Evolutionary conservation across 2,888 invertebrate species (phyloP).

Genomic region (Drosophila atroscutellata): DNA sequence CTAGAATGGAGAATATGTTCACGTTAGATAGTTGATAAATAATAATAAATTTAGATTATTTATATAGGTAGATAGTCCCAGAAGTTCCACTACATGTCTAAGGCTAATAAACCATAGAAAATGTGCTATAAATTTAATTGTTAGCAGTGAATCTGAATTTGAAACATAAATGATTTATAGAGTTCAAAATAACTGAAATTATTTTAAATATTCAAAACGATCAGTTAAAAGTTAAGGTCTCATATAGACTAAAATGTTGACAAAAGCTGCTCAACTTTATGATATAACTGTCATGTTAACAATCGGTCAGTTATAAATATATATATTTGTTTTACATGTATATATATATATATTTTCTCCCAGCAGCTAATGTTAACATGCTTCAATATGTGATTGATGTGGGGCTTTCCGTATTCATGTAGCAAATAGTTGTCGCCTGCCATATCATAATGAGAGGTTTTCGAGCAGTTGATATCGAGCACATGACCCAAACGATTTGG

Average conservation of each 20-base stretch:
- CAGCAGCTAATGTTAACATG: conserved; percentile 41
- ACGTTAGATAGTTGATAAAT: not conserved
- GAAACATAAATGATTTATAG: not conserved
- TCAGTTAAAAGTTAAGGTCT: too few species aligned
- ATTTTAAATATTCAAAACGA: not conserved
- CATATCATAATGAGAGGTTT: conserved; percentile 45
- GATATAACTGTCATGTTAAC: not conserved
- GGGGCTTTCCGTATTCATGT: conserved; percentile 5
- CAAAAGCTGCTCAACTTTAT: too few species aligned
- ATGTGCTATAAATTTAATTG: not conserved
- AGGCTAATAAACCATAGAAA: not conserved
- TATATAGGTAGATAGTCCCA: not conserved
- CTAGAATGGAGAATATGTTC: not conserved
- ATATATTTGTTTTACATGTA: not conserved
- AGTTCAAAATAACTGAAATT: not conserved
- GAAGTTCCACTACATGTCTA: not conserved
- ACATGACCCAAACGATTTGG: conserved; percentile 60
- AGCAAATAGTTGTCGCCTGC: conserved; percentile 20
- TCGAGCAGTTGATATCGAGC: conserved; percentile 46
- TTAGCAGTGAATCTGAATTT: not conserved
- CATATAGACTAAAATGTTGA: too few species aligned
- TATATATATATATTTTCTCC: not conserved
- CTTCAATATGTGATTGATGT: conserved; percentile 60
- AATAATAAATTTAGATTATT: not conserved
- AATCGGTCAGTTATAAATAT: not conserved